Percentiles rank a stretch among this genome's conserved stretches.
Evolutionary conservation across 2,888 invertebrate genomes (phyloP).

Genomic region (Plebejus argus): DNA sequence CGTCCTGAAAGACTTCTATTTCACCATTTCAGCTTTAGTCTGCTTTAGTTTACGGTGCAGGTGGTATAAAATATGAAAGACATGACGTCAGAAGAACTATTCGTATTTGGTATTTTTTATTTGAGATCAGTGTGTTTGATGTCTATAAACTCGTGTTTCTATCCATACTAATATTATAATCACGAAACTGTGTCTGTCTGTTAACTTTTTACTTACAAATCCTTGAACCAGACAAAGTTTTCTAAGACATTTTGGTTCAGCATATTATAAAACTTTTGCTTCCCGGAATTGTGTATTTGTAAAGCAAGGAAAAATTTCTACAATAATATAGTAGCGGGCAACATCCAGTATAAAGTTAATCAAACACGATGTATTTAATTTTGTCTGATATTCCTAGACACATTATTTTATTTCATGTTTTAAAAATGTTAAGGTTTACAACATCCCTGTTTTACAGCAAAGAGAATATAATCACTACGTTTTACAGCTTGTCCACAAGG

Average conservation of each 20-base stretch:
- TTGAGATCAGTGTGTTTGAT: conserved; percentile 25
- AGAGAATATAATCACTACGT: too few relatives aligned
- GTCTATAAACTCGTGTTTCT: conserved; percentile 1
- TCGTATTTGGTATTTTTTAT: conserved; percentile 47
- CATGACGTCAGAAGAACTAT: conserved; percentile 46
- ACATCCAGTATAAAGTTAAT: not conserved
- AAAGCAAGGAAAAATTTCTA: not conserved
- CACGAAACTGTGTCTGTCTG: not conserved
- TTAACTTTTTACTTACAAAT: not conserved
- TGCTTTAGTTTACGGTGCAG: conserved; percentile 5
- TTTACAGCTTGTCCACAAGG: too few relatives aligned
- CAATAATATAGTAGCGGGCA: not conserved
- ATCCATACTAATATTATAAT: not conserved
- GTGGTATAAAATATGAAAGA: conserved; percentile 31
- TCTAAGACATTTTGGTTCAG: not conserved
- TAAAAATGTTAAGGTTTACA: not conserved
- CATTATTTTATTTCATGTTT: not conserved
- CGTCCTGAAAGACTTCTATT: conserved; percentile 52
- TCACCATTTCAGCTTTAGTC: conserved; percentile 46
- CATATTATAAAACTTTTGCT: not conserved
- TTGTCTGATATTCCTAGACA: not conserved
- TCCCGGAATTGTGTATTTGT: not conserved
- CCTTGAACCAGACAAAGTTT: not conserved
- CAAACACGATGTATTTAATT: not conserved
- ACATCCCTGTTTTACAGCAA: not conserved